Conservation (phyloP, 2,113 vertebrate genomes). For the Telmatochromis sp. region DNA sequence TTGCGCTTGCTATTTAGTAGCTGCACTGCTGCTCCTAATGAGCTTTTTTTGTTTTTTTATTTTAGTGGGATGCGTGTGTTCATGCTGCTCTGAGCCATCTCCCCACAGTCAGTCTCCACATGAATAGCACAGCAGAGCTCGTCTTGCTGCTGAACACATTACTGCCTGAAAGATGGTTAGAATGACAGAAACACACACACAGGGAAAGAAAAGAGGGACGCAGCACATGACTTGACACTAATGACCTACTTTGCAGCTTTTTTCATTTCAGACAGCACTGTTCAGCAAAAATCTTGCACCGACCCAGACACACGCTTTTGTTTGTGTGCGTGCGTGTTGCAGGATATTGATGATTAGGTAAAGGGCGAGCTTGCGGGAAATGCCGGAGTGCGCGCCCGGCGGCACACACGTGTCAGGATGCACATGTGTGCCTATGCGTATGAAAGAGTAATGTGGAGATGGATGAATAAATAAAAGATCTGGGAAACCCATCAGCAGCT, state of each 20-base stretch:
- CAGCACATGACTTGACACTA: not conserved
- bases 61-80: not conserved
- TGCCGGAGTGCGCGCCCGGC: not conserved
- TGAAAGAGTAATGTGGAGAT: slow-evolving; percentile 51
- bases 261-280: not conserved
- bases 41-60: not conserved
- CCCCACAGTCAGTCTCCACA: slow-evolving; percentile 20
- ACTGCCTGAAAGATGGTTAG: slow-evolving; percentile 25
- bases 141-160: slow-evolving; percentile 27
- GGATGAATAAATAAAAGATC: slow-evolving; percentile 65
- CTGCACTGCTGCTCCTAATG: slow-evolving; percentile 36
- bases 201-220: not conserved
- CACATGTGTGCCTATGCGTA: not conserved
- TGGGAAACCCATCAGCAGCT: slow-evolving; percentile 59
- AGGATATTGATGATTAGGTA: not conserved
- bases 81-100: slow-evolving; percentile 9
- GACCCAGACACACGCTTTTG: not conserved
- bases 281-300: not conserved
- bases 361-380: not conserved
- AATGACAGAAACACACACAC: not conserved
- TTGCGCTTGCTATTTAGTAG: slow-evolving; percentile 19
- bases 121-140: slow-evolving; percentile 35
- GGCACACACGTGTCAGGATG: not conserved
- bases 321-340: not conserved
- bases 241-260: slow-evolving; percentile 3